Base-by-base conservation (phyloP, 2,113 vertebrate genomes). In the Sinocyclocheilus maitianheensis region DNA sequence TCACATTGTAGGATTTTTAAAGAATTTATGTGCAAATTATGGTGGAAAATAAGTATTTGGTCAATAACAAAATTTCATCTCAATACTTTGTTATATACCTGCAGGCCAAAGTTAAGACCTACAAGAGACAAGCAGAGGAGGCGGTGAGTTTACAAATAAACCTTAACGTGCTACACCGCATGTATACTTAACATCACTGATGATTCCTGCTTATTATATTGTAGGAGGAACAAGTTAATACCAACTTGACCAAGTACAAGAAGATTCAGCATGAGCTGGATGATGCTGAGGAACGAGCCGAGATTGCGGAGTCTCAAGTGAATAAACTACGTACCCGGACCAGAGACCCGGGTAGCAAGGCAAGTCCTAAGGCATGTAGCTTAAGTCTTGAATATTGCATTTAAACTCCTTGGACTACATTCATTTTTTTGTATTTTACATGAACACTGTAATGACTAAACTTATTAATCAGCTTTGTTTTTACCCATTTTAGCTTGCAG, bases 41-140 rank as follows among this genome's bases (percentile, higher is more conserved):
- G 26, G 26, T 26, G 26, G 26, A 26, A 26, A 26, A 26, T 26
- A 26, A 26, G 26, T 26, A 26, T 26, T 26, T 26, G 26, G 26
- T 26, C 26, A 26, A 26, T 26, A 26, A 26, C 26, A 26, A n/a
- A n/a, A n/a, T n/a, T n/a, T n/a, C n/a, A n/a, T n/a, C n/a, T n/a
- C n/a, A n/a, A n/a, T n/a, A n/a, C n/a, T n/a, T n/a, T n/a, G n/a
- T n/a, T n/a, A n/a, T n/a, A n/a, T n/a, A n/a, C n/a, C 93, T 98
- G 87, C 97, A 99, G 92, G 93, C 93, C 90, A 99, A 99, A 89
- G 93, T 99, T 88, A 99, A 99, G 95, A 96, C 95, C 91, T 98
- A 97, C 93, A 99, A 98, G 89, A 96, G 96, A 24, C 97, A 98
- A 93, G 94, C 95, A 1, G 97, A 99, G 87, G 97, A 99, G 91